These are phyloP conservation scores for Oxyura jamaicensis DNA, from an alignment of 2,113 vertebrate species.

Conservation along the genomic window DNA sequence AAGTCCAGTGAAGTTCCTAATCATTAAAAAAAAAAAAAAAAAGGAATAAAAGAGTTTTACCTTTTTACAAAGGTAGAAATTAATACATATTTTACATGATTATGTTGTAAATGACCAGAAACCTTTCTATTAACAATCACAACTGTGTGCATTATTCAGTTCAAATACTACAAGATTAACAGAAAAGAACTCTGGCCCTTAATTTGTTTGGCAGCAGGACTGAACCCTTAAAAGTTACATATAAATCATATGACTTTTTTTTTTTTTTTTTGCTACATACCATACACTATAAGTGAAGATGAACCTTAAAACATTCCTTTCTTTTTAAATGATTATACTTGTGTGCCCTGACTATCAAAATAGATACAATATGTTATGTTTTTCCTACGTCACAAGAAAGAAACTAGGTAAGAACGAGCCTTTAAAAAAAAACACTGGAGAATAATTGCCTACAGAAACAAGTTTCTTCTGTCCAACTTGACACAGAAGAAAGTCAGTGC, in stretches of 20 bases:
- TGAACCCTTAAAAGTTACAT: neutral
- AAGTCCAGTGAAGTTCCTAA: neutral
- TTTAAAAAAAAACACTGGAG: neutral
- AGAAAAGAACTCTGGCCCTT: neutral
- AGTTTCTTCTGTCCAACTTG: neutral
- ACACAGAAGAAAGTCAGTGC: neutral
- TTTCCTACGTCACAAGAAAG: neutral
- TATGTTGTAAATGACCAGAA: no score
- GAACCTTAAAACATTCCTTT: neutral
- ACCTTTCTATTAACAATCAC: neutral
- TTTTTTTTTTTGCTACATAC: neutral
- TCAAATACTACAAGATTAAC: neutral
- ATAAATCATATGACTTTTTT: no score
- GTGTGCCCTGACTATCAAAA: neutral
- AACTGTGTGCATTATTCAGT: neutral
- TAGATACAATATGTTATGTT: neutral
- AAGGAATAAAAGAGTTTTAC: neutral
- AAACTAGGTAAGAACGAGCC: neutral
- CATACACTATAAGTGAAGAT: neutral
- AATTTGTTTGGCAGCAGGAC: neutral
- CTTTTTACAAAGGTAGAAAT: neutral
- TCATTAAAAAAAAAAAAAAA: no score
- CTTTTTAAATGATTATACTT: neutral
- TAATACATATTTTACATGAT: neutral
- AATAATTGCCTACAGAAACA: neutral